phyloP scores from a whole-genome alignment of 2,113 vertebrate species.

The Mirza zaza region DNA sequence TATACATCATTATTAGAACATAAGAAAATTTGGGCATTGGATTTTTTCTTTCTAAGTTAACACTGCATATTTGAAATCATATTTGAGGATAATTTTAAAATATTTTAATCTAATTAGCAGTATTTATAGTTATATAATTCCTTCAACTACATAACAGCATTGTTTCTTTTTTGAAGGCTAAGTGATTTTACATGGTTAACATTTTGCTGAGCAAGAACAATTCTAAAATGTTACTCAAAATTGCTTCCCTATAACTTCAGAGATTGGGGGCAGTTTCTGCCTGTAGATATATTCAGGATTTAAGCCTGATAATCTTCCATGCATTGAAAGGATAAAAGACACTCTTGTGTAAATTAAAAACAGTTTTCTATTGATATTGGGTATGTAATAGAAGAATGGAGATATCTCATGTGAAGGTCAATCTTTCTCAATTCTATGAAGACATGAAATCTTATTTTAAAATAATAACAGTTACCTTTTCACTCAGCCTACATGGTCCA shows the following conservation, averaged over 20 bases:
- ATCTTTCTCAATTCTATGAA: constrained; percentile 84
- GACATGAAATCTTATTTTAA: constrained; percentile 86
- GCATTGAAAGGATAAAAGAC: constrained; percentile 81
- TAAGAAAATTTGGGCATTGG: neutral
- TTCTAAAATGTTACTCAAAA: constrained; percentile 68
- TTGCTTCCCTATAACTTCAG: constrained; percentile 53
- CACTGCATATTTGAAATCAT: constrained; percentile 40
- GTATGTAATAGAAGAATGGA: constrained; percentile 79
- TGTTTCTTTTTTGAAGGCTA: constrained; percentile 26
- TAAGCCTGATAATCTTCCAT: constrained; percentile 78
- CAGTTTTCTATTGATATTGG: constrained; percentile 83
- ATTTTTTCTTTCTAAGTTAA: constrained; percentile 9
- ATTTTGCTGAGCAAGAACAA: constrained; percentile 35
- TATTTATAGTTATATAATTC: constrained; percentile 8
- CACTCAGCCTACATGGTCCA: constrained; percentile 79
- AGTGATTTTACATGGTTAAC: constrained; percentile 1
- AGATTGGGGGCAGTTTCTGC: constrained; percentile 59
- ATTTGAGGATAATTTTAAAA: constrained; percentile 16
- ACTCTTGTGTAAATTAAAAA: constrained; percentile 82
- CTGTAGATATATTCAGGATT: constrained; percentile 70
- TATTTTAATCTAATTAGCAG: constrained; percentile 62
- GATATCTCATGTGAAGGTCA: constrained; percentile 85
- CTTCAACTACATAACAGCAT: neutral
- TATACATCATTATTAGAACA: constrained; percentile 32
- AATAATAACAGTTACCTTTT: constrained; percentile 87